Percentiles rank a stretch among this genome's conserved stretches.
Evolutionary conservation across 2,888 invertebrate species (phyloP).

Genomic region (Adelognathus sp.): DNA sequence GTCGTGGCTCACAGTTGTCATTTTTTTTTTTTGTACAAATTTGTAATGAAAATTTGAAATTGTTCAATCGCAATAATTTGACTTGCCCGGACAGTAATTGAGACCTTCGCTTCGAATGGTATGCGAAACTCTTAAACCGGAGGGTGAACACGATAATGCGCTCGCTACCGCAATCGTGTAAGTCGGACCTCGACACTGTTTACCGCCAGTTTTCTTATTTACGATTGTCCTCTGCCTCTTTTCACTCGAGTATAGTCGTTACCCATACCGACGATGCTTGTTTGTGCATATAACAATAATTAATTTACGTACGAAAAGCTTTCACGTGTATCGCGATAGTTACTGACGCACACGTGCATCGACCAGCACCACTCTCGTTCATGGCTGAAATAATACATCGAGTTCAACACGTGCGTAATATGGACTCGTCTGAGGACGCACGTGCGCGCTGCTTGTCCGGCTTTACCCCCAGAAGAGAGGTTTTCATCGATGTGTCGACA

Average conservation of each 20-base stretch:
- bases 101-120: background rate
- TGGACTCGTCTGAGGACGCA: background rate
- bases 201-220: constrained; percentile 54
- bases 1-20: too few relatives aligned
- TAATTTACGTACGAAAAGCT: background rate
- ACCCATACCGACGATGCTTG: background rate
- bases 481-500: background rate
- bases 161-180: constrained; percentile 7
- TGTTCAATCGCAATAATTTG: background rate
- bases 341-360: constrained; percentile 23
- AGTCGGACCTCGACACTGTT: constrained; percentile 45
- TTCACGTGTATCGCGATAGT: constrained; percentile 15
- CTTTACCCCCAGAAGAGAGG: background rate
- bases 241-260: background rate
- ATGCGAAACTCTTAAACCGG: background rate
- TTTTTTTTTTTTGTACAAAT: too few relatives aligned
- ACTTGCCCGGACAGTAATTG: background rate
- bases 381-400: constrained; percentile 13
- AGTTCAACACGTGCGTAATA: background rate
- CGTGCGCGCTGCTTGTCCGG: constrained; percentile 3
- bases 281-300: background rate
- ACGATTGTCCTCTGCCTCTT: constrained; percentile 29
- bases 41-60: background rate
- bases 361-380: constrained; percentile 12
- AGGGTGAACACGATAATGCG: constrained; percentile 32